Base-by-base conservation (phyloP, 1,140 invertebrate genomes). In the Araneus ventricosus region DNA sequence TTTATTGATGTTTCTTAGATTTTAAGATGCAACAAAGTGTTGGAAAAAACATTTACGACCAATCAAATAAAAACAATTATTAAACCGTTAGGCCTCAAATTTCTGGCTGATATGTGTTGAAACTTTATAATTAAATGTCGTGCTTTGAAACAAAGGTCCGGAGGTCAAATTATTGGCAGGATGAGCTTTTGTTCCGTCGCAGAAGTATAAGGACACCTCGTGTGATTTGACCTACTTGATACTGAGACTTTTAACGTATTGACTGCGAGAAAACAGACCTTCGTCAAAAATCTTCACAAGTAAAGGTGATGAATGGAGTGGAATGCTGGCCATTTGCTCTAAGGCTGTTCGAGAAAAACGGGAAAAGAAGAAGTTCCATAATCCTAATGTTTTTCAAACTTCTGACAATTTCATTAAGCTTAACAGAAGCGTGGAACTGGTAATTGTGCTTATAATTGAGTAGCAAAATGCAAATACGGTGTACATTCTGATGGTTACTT, bases 41-140 rank as follows among this genome's bases (percentile, higher is more conserved):
- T 30, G 63, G 14, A 67, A 67, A 67, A 67, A 8, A 30, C 24
- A 27, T 10, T 67, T n/a, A 67, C 24, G 24, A 63, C n/a, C 63
- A 52, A 17, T 52, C 27, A 3, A n/a, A 10, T 67, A n/a, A 67
- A 7, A 67, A 67, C 27, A 67, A 61, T 0, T 30, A 10, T 27
- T 67, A n/a, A 52, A 67, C 63, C 14, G 63, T 75, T 75, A 6
- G 30, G 34, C 45, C 0, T 75, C 20, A 70, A 70, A 75, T 14
- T 24, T 10, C 22, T 34, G 30, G 37, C 30, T 34, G 30, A 75
- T 75, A 6, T 27, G 27, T 75, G 70, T 34, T 75, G 70, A 34
- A 75, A 37, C 70, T 75, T 75, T 75, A 75, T 75, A 75, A 75
- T 75, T 75, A 75, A 75, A 75, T 37, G 70, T 75, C 70, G 10